Base-by-base conservation (phyloP, 2,113 vertebrate species). In the Aix galericulata region DNA sequence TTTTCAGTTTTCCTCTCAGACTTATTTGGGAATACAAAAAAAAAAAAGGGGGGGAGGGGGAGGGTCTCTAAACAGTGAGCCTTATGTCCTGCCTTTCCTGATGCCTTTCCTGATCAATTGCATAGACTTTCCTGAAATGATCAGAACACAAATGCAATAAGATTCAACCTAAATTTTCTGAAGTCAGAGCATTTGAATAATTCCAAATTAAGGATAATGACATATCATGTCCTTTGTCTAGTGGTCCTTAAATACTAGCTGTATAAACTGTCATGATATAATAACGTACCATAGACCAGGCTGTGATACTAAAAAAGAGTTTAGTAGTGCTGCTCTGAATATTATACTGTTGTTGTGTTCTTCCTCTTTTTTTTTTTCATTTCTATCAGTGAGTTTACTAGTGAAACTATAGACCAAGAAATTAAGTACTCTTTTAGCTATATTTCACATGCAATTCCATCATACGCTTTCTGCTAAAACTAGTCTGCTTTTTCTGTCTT, bases 111-210 rank as follows among this genome's bases (percentile, higher is more conserved):
- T 86, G 52, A 36, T 38, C 50, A 67, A 31, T 67, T 81, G 31
- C 31, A 88, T 56, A 36, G n/a, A 27, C 56, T 76, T 67, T 56
- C 34, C 15, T 64, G 87, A 75, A 83, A 48, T 81, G 25, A 87
- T 10, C 71, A 91, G 42, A 88, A 46, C 56, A 32, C 34, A 85
- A 72, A 46, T 36, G 18, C 52, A 82, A 29, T 67, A 66, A 56
- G 27, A 44, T 69, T 82, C 68, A n/a, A 66, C 17, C 84, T 89
- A 66, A n/a, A 48, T 48, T 63, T 76, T 76, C 71, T 88, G 75
- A 87, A 63, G 52, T 78, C 74, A 90, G 38, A 86, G n/a, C 27
- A 88, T 80, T 64, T 89, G 59, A 88, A 68, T 79, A 89, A 87
- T 88, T 91, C 71, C 88, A 87, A 76, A 82, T 89, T 89, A 73